Evolutionary conservation across 2,797 vertebrate species (phyloP), one percentile per base, ranked within the genome.

Genomic region (Emydoidea blandingii): DNA sequence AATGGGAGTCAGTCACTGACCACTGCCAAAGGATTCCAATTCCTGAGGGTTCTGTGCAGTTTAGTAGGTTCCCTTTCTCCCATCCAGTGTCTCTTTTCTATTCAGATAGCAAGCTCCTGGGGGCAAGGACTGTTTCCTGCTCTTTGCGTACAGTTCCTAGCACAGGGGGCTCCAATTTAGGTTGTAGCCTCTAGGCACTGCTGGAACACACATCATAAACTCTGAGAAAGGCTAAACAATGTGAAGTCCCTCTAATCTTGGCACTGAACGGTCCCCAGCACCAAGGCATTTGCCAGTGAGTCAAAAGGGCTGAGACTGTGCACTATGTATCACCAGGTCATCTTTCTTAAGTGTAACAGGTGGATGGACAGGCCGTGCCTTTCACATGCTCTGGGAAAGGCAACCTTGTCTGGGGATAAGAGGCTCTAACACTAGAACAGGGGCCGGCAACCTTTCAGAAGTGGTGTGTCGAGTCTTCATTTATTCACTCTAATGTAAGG

Each of bases 51-150:
- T 96, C 86, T 53, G 91, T 59, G 59, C 37, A 88, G 79, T 12
- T 62, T 83, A 83, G 80, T 50, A 76, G 84, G 93, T 94, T 93
- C 91, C 86, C 83, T 79, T 92, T 72, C 68, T 92, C 81, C 93
- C 72, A 78, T 91, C 92, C 83, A 34, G 14, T 6, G 19, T 72
- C n/a, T 68, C n/a, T 68, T 68, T 2, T 37, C 65, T 41, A 41
- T 72, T 72, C 41, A 82, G 91, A 84, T 12, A 2, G 81, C 82
- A 85, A 50, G 0, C 0, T 91, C 92, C 95, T 83, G 41, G 25
- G 84, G 80, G 50, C 86, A 87, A 93, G 74, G 92, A 53, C 89
- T 92, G 79, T 68, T 37, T 93, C 44, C 44, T 29, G 25, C 74
- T 78, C 86, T 81, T 87, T 49, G 65, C 81, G 89, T 89, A 85